Evolutionary conservation across 2,797 vertebrate genomes (phyloP), one percentile per base, ranked within the genome.

Genomic region (Arnoldichthys spilopterus): DNA sequence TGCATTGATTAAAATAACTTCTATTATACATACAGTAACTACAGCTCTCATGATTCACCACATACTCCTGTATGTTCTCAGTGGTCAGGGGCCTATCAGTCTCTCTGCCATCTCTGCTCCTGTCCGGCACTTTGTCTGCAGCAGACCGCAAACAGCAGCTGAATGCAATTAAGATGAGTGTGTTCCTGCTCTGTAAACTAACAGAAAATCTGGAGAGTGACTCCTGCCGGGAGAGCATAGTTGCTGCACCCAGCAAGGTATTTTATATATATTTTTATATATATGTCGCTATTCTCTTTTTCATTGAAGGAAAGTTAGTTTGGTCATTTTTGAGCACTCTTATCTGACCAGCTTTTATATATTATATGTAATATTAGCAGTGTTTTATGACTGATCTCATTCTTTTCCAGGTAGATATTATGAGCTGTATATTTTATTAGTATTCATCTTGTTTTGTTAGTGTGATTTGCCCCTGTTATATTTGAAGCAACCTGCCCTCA

Each of bases 151-250:
- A 90, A 34, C 91, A 94, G 79, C 96, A 98, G 32, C 94, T 97
- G 0, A 98, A 94, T 0, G 91, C 95, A 0, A 94, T 99, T 6
- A 99, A 98, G 89, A 99, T 99, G 98, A 96, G 94, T 8, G 95
- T 97, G 67, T 99, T 96, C 78, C 86, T 96, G 71, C 93, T 99
- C 53, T 91, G 94, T 82, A 95, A 96, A 83, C 91, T 99, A 43
- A 78, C 94, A 54, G 95, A 97, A 67, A 91, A 86, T 24, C 94
- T 99, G 68, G 97, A 98, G 90, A 94, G 89, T 7, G 92, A 95
- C 78, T 91, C 89, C 2, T 92, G 82, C 78, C 93, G 94, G 74
- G 94, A 87, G 64, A 85, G 81, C 63, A 90, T 95, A 7, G 51
- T 93, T 80, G 93, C 91, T 0, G 92, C 92, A 40, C 83, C 92